Evolutionary conservation across 2,888 invertebrate genomes (phyloP).

Genomic region (Macroteleia sp.): DNA sequence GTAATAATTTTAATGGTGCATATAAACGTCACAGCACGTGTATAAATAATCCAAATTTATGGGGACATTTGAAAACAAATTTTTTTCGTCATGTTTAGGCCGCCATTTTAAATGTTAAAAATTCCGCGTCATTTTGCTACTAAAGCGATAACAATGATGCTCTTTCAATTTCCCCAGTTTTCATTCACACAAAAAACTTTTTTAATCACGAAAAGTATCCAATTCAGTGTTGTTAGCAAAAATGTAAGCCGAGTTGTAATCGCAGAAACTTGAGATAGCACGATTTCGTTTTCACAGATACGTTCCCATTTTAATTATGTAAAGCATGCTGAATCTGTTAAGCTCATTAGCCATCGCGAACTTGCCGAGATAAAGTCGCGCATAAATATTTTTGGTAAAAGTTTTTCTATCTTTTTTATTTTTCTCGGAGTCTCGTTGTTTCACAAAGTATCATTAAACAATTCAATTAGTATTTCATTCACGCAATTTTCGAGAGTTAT

Average conservation of each 20-base stretch:
- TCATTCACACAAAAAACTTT: slow-evolving; percentile 25
- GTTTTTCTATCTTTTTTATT: background rate
- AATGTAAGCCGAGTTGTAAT: slow-evolving; percentile 45
- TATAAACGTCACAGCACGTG: no score
- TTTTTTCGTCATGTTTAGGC: no score
- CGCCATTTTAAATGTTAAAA: no score
- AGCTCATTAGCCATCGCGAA: slow-evolving; percentile 44
- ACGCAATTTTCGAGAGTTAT: background rate
- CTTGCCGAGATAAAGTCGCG: slow-evolving; percentile 39
- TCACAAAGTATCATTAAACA: slow-evolving; percentile 11
- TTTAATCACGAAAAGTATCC: slow-evolving; percentile 44
- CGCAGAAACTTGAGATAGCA: slow-evolving; percentile 34
- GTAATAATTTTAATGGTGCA: no score
- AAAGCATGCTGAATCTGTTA: slow-evolving; percentile 42
- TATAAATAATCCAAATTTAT: no score
- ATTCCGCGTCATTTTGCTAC: no score
- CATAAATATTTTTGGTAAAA: slow-evolving; percentile 35
- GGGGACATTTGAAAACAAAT: no score
- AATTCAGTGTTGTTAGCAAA: slow-evolving; percentile 31
- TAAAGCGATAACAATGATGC: slow-evolving; percentile 12
- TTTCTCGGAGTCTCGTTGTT: background rate
- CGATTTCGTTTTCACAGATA: slow-evolving; percentile 43
- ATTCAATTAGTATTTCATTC: slow-evolving; percentile 28
- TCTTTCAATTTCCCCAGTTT: slow-evolving; percentile 20
- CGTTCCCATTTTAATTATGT: slow-evolving; percentile 42